A percentile compares a stretch with the other conserved stretches of the same genome.
Conservation (phyloP, 2,888 invertebrate genomes). For the Tenthredo notha region DNA sequence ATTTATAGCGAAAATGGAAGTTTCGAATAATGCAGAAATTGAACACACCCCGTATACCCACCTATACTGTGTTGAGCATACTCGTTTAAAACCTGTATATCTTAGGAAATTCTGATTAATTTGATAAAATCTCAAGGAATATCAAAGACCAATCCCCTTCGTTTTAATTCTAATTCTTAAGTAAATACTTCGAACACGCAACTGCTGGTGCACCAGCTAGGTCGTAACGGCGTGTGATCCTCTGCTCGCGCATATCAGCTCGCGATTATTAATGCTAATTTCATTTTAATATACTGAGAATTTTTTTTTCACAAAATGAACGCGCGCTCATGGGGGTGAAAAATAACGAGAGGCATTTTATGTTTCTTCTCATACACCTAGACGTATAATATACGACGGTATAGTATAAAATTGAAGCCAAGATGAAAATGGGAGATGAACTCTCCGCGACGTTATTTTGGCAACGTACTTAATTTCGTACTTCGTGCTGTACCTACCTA, state of each 20-base stretch:
- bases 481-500: not conserved
- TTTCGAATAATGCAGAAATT: not conserved
- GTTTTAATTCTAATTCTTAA: conserved; percentile 33
- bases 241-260: not conserved
- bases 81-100: not conserved
- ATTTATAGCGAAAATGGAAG: conserved; percentile 32
- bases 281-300: not conserved
- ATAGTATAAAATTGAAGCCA: not conserved
- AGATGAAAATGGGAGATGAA: not conserved
- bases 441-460: not conserved
- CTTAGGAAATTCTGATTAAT: conserved; percentile 20
- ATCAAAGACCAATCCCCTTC: not conserved
- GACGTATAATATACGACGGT: not conserved
- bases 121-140: conserved; percentile 30
- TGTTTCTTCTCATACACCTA: not conserved
- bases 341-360: not conserved
- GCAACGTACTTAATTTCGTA: not conserved
- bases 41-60: not conserved
- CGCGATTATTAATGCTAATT: conserved; percentile 34
- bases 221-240: conserved; percentile 23
- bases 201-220: conserved; percentile 25
- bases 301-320: not conserved
- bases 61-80: not conserved
- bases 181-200: conserved; percentile 34
- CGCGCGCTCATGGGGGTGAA: not conserved